A percentile compares a stretch with the other conserved stretches of the same genome.
Evolutionary conservation across 2,888 invertebrate genomes (phyloP).

Genomic region (Cistogaster globosa): DNA sequence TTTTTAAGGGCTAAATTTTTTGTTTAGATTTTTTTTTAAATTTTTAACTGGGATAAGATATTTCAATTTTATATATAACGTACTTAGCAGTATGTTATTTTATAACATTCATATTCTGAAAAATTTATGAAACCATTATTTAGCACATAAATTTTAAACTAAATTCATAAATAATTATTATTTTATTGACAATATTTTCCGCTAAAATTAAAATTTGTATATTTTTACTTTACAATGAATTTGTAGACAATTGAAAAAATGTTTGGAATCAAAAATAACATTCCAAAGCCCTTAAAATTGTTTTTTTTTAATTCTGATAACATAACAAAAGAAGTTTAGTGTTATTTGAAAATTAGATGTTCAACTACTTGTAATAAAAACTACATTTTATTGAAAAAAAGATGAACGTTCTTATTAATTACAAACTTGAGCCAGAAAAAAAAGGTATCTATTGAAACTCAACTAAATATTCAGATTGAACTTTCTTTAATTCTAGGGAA

Average conservation of each 20-base stretch:
- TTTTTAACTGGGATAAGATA: constrained; percentile 16
- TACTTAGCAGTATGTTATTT: constrained; percentile 1
- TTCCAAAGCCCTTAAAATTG: background rate
- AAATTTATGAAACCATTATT: constrained; percentile 35
- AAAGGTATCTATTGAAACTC: too few species aligned
- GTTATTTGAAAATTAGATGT: too few species aligned
- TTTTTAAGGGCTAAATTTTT: background rate
- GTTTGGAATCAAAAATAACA: background rate
- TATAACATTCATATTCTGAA: constrained; percentile 6
- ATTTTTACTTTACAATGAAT: too few species aligned
- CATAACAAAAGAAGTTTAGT: too few species aligned
- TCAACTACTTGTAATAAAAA: too few species aligned
- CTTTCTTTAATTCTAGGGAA: too few species aligned
- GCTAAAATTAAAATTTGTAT: constrained; percentile 25
- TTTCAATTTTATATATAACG: background rate
- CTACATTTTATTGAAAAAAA: too few species aligned
- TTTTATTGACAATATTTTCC: constrained; percentile 19
- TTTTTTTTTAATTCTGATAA: too few species aligned
- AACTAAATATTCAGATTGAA: too few species aligned
- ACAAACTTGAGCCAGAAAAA: too few species aligned
- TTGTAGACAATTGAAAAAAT: background rate
- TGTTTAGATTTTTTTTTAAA: background rate
- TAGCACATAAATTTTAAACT: background rate
- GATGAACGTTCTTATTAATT: too few species aligned
- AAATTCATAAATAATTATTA: constrained; percentile 15